A percentile compares a stretch with the other conserved stretches of the same genome.
These are phyloP conservation scores for Xylophagus ater DNA, from an alignment of 2,888 invertebrate genomes.

Conservation along the genomic window DNA sequence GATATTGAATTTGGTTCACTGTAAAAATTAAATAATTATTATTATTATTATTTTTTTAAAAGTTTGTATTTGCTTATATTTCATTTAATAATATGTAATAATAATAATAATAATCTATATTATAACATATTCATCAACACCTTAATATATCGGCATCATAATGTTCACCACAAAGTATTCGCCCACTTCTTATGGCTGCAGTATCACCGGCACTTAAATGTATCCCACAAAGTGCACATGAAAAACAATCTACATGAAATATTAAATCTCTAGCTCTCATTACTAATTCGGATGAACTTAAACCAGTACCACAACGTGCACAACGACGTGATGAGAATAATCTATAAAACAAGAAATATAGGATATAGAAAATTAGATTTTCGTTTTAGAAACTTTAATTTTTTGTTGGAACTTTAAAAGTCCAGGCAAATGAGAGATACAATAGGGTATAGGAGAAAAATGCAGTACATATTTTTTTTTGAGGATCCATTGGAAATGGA, in stretches of 20 bases:
- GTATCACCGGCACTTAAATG: constrained; percentile 80
- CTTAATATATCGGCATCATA: constrained; percentile 36
- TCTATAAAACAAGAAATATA: constrained; percentile 50
- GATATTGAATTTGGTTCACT: constrained; percentile 17
- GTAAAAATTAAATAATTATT: constrained; percentile 9
- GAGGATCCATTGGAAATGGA: too few relatives aligned
- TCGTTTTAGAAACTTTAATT: too few relatives aligned
- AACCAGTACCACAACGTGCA: constrained; percentile 72
- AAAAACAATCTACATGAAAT: constrained; percentile 84
- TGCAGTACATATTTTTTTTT: too few relatives aligned
- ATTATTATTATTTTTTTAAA: constrained; percentile 9
- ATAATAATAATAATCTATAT: too few relatives aligned
- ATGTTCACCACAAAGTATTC: constrained; percentile 59
- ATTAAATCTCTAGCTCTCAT: constrained; percentile 82
- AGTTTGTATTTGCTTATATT: constrained; percentile 1
- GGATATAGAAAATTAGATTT: too few relatives aligned
- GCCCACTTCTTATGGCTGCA: constrained; percentile 76
- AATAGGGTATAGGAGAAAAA: too few relatives aligned
- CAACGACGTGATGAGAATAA: constrained; percentile 78
- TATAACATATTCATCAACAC: constrained; percentile 17
- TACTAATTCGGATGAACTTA: constrained; percentile 78
- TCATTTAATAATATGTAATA: constrained; percentile 8
- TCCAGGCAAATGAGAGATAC: too few relatives aligned
- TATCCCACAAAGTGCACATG: constrained; percentile 72
- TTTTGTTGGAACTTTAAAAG: neutral